A percentile compares a stretch with the other conserved stretches of the same genome.
These are phyloP conservation scores for Scyliorhinus canicula DNA, from an alignment of 2,797 vertebrate species.

Conservation along the genomic window DNA sequence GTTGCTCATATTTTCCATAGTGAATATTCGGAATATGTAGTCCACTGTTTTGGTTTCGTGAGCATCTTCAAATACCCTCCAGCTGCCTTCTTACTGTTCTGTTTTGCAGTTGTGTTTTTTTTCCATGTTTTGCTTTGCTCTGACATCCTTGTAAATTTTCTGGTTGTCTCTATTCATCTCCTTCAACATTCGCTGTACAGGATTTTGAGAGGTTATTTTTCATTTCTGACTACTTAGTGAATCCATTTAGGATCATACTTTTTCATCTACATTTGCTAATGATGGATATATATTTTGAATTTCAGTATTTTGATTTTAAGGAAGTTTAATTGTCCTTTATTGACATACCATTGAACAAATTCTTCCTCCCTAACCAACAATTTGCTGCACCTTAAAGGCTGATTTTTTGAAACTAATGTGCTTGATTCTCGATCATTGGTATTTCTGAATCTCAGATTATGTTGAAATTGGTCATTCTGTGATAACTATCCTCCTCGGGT, in stretches of 20 bases:
- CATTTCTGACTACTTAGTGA: not conserved
- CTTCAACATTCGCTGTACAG: not conserved
- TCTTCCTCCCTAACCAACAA: not conserved
- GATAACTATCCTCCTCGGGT: not conserved
- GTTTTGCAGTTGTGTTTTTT: not conserved
- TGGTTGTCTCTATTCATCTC: not conserved
- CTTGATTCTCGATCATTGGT: not conserved
- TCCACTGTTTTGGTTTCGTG: no score
- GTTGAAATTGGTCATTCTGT: not conserved
- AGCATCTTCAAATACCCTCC: not conserved
- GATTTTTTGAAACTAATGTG: not conserved
- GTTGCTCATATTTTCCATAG: not conserved
- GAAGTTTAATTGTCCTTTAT: not conserved
- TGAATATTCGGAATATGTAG: not conserved
- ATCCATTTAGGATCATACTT: not conserved
- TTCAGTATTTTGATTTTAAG: not conserved
- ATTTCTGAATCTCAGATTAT: not conserved
- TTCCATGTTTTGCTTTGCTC: not conserved
- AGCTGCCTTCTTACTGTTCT: not conserved
- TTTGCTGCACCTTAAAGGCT: not conserved
- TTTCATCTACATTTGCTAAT: not conserved
- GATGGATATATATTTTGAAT: not conserved
- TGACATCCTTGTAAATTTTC: not conserved
- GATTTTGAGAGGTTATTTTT: not conserved
- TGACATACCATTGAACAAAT: not conserved